Evolutionary conservation across 1,140 invertebrate genomes (phyloP), one percentile per base, ranked within the genome.

Genomic region (Pogonomyrmex barbatus): DNA sequence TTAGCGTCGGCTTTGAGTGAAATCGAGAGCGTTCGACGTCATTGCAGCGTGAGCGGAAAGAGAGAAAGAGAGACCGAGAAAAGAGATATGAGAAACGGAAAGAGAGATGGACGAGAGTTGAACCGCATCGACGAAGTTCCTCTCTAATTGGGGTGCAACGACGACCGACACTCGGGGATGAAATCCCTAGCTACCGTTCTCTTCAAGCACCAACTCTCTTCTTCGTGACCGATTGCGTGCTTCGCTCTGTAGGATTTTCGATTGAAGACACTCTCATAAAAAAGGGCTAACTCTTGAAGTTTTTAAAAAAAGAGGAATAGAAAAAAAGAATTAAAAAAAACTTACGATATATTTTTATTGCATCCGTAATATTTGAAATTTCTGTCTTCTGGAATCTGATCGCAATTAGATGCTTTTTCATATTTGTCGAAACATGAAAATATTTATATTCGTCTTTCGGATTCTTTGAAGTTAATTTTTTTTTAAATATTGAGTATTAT

Each of bases 1-100:
- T 95, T 95, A 95, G 92, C 92, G 94, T 95, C 94, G 93, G 93
- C 94, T 95, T 94, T 94, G 91, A 92, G 93, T 94, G 92, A 94
- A 94, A 94, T 93, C 93, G 93, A 94, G 93, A 94, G 93, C 93
- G 92, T 91, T 65, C 92, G 91, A 94, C 92, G 92, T 92, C 92
- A 93, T 87, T 85, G 87, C 87, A 89, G 91, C 90, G 90, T 90
- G 70, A 84, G 50, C 71, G 82, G 90, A 88, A 90, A 83, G 91
- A 87, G 68, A 68, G 45, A 52, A 65, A 76, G 47, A 68, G 75
- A 71, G 36, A 63, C 68, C 52, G 71, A 9, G 54, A 47, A 9
- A 45, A 68, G 6, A 56, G 4, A 39, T 1, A 24, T 4, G 82
- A 45, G 39, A 17, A 54, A 67, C 17, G 39, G 90, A 85, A 58